Conservation (phyloP, 1,140 invertebrate genomes). For the Diploscapter pachys region DNA sequence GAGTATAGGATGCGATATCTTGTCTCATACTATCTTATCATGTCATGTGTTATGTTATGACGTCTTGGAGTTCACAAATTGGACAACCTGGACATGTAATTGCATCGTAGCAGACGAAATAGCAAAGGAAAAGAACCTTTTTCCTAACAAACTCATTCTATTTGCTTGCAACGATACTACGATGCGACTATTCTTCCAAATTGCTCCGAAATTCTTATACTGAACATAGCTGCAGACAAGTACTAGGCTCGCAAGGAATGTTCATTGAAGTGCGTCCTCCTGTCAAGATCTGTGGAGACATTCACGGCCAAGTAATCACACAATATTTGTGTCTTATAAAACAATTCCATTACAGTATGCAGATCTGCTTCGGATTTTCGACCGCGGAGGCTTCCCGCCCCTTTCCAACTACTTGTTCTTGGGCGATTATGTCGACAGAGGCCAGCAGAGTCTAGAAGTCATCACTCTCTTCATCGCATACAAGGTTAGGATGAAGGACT, state of each 20-base stretch:
- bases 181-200: no score
- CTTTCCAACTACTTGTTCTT: constrained; percentile 35
- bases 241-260: constrained; percentile 65
- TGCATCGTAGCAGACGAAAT: no score
- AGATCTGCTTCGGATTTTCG: constrained; percentile 59
- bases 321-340: no score
- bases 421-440: constrained; percentile 41
- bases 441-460: constrained; percentile 44
- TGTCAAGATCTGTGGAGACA: constrained; percentile 62
- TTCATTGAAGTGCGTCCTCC: constrained; percentile 65
- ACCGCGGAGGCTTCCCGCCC: constrained; percentile 49
- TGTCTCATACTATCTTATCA: no score
- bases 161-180: no score
- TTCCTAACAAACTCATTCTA: no score
- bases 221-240: constrained; percentile 51
- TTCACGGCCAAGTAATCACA: constrained; percentile 19
- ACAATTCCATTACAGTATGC: constrained; percentile 10
- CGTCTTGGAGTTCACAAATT: no score
- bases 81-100: no score
- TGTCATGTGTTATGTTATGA: no score
- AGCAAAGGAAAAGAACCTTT: no score
- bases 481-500: constrained; percentile 63
- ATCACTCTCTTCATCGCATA: constrained; percentile 67
- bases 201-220: no score
- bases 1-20: no score